phyloP scores from a whole-genome alignment of 2,113 vertebrate genomes.

The Zosterops japonicus region DNA sequence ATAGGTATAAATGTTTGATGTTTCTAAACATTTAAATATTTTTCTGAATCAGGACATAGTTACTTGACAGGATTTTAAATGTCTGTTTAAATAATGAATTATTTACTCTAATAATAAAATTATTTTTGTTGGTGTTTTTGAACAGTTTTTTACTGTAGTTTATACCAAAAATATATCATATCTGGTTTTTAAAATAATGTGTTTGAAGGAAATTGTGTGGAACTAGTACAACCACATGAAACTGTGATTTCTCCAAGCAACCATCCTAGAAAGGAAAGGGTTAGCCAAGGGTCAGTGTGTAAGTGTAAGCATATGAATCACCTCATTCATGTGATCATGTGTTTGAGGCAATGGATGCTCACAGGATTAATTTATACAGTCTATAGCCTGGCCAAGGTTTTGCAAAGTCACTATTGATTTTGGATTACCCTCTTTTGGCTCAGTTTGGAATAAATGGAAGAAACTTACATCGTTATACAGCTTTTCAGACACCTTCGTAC shows the following conservation, averaged over 20 bases:
- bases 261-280: background rate
- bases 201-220: background rate
- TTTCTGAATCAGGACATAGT: background rate
- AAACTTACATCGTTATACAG: background rate
- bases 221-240: background rate
- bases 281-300: conserved; percentile 2
- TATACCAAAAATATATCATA: background rate
- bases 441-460: background rate
- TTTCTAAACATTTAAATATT: background rate
- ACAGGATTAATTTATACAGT: background rate
- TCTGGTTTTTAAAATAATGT: background rate
- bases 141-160: background rate
- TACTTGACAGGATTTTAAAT: background rate
- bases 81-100: background rate
- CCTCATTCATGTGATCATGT: background rate
- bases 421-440: background rate
- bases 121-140: background rate
- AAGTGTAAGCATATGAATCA: background rate
- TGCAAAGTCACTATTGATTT: conserved; percentile 19
- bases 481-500: background rate
- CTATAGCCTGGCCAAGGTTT: background rate
- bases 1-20: background rate
- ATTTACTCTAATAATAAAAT: background rate
- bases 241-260: background rate
- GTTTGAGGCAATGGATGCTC: background rate